Evolutionary conservation across 2,113 vertebrate species (phyloP), one percentile per base, ranked within the genome.

Genomic region (Tapirus terrestris): DNA sequence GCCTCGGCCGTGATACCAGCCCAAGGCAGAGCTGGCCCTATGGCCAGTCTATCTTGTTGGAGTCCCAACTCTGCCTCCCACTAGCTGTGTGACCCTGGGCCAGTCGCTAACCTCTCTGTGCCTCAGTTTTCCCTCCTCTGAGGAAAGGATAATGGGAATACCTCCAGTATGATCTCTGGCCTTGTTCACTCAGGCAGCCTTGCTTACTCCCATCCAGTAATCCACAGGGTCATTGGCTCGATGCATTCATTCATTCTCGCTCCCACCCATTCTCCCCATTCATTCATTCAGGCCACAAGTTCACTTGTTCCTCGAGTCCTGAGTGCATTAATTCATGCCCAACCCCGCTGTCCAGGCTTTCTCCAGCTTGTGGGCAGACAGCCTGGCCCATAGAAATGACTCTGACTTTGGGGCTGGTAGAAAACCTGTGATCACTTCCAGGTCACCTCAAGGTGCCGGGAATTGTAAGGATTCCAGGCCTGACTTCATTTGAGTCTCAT

Each of bases 1-100:
- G 6, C 33, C 16, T 68, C 0, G 20, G 10, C 51, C 21, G 2
- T 3, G 36, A 14, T 1, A 17, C 65, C 7, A 8, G 21, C 18
- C 48, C 36, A 29, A 14, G 48, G 77, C 86, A 61, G 60, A 86
- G 43, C 23, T 27, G 65, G 27, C 5, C 27, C 65, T n/a, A 39
- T 2, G 76, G 79, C 4, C 48, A 18, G 77, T 27, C 1, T 0
- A 3, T 61, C 31, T 6, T 16, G 70, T 1, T 65, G 17, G 45
- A 39, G 60, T 27, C 58, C 7, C 63, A 83, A 51, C 48, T 63
- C 45, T 43, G 27, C 77, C 39, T 51, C 43, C 0, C 2, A 3
- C 11, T 13, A 23, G 75, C 72, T 89, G 10, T 94, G 92, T 61
- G 53, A 72, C 27, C 39, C 70, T 51, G 25, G 29, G n/a, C 12